These are phyloP conservation scores for Connochaetes taurinus DNA, from an alignment of 2,113 vertebrate species.

Conservation along the genomic window DNA sequence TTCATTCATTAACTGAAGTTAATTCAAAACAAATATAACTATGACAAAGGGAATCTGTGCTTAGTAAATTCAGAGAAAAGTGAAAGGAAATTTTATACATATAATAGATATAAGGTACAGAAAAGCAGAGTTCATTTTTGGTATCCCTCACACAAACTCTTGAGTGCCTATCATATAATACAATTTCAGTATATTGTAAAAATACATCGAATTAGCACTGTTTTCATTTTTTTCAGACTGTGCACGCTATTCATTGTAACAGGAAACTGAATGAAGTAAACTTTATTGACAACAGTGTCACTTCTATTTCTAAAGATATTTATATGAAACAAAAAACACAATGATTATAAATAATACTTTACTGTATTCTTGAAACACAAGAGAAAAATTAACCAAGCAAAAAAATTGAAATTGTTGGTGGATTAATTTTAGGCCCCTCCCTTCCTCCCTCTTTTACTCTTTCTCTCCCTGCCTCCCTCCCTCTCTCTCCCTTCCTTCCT, in stretches of 20 bases:
- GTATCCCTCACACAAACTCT: not conserved
- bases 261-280: not conserved
- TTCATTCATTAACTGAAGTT: not conserved
- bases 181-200: not conserved
- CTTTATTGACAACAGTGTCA: not conserved
- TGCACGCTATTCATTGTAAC: not conserved
- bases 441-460: rapidly evolving
- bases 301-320: not conserved
- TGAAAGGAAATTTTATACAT: not conserved
- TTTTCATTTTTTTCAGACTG: not conserved
- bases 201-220: not conserved
- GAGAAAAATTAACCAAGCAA: not conserved
- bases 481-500: not conserved
- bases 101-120: not conserved
- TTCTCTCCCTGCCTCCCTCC: not conserved
- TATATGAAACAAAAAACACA: not conserved
- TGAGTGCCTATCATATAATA: not conserved
- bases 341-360: not conserved
- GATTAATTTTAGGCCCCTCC: not conserved
- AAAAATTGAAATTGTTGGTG: not conserved
- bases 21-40: not conserved
- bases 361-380: not conserved
- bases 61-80: not conserved
- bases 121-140: not conserved
- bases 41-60: not conserved